Base-by-base conservation (phyloP, 2,888 invertebrate genomes). In the Drosophila cognata region DNA sequence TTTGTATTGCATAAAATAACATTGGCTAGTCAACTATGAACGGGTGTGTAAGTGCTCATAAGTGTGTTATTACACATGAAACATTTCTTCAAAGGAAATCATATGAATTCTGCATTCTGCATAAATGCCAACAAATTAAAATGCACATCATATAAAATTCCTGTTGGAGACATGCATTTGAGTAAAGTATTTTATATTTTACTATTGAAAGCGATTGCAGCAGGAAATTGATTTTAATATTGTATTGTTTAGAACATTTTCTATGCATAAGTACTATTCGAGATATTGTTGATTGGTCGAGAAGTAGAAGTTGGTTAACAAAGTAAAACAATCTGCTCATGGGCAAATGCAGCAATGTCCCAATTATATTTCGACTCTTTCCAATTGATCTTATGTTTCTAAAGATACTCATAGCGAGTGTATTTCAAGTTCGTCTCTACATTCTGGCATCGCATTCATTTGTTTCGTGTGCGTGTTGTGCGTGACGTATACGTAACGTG, bases 401-500 rank as follows among this genome's bases (percentile, higher is more conserved):
- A 29, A 2, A 13, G n/a, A 7, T n/a, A 36, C 1, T 4, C 25
- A 16, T 6, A 1, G 13, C 25, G 7, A 63, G 75, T 21, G 65
- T 61, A 71, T 61, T 55, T 59, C 2, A 35, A 51, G 35, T 65
- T 65, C 62, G 66, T 43, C 36, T 60, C n/a, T 16, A 1, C n/a
- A 6, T 41, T 36, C 29, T 63, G 63, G 48, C 64, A 38, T 48
- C 46, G 38, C 35, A 53, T 52, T 64, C 51, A 60, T 62, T 63
- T 59, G 62, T 56, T 67, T 67, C 25, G 25, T 33, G 69, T 74
- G 71, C 66, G 53, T 66, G 62, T 74, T 83, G 81, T 78, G 75
- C 80, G 72, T 87, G 82, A 80, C 84, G 84, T 80, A 87, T 82
- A 82, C 84, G 84, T 87, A 82, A 74, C 78, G 84, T 88, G 86